Percentiles rank a stretch among this genome's conserved stretches.
Evolutionary conservation across 2,797 vertebrate genomes (phyloP).

Genomic region (Megalops cyprinoides): DNA sequence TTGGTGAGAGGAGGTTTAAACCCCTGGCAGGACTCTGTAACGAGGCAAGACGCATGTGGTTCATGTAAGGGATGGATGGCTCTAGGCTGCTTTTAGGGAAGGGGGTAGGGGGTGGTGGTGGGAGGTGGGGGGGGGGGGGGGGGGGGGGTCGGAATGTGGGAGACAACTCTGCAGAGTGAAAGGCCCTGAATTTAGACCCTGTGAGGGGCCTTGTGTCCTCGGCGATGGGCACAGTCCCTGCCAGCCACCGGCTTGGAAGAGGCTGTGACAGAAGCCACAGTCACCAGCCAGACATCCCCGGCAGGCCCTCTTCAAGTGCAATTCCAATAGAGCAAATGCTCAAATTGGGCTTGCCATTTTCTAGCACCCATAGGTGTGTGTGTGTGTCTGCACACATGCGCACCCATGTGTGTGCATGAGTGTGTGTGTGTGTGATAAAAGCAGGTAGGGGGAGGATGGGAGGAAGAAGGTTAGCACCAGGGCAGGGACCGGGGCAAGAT

Average conservation of each 20-base stretch:
- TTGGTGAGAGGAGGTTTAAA: background rate
- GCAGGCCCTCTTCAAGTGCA: background rate
- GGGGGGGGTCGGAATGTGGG: no score
- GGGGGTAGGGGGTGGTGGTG: no score
- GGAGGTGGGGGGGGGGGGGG: no score
- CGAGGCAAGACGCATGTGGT: background rate
- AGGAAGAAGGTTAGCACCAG: constrained; percentile 32
- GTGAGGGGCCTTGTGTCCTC: background rate
- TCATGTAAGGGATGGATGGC: background rate
- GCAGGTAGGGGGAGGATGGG: background rate
- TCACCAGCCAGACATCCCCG: background rate
- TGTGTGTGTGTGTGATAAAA: constrained; percentile 23
- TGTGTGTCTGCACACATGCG: constrained; percentile 10
- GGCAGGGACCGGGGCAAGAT: constrained; percentile 39
- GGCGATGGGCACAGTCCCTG: background rate
- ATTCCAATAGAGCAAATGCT: background rate
- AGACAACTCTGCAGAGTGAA: no score
- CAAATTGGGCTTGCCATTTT: background rate
- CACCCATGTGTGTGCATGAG: background rate
- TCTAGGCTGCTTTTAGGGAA: no score
- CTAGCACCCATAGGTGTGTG: constrained; percentile 23
- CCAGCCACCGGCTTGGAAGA: background rate
- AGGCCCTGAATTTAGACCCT: background rate
- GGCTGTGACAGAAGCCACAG: background rate
- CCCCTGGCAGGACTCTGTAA: background rate